Conservation (phyloP, 2,113 vertebrate species). For the Sorex fumeus region DNA sequence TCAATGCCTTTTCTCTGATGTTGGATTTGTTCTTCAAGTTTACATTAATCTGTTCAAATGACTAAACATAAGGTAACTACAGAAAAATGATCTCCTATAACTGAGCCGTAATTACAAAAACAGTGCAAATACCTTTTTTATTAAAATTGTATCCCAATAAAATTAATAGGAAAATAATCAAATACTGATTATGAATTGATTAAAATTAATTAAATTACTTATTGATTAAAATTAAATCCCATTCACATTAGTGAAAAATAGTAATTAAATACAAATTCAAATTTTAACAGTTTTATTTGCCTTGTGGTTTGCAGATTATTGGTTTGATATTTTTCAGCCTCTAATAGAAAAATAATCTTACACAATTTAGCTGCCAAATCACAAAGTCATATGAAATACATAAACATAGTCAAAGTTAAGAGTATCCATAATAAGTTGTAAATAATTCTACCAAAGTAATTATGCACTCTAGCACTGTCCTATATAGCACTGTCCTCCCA, state of each 20-base stretch:
- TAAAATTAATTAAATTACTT: too few species aligned
- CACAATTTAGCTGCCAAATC: too few species aligned
- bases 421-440: too few species aligned
- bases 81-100: background rate
- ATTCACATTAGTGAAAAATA: background rate
- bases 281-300: background rate
- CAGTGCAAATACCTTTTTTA: background rate
- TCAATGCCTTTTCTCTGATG: background rate
- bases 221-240: too few species aligned
- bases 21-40: background rate
- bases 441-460: too few species aligned
- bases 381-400: too few species aligned
- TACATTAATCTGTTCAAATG: background rate
- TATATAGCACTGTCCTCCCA: too few species aligned
- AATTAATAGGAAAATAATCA: too few species aligned
- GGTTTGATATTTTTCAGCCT: background rate
- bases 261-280: background rate
- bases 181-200: too few species aligned
- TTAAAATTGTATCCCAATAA: background rate
- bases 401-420: too few species aligned
- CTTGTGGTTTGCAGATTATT: background rate
- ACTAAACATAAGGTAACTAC: background rate
- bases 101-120: background rate
- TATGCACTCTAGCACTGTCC: too few species aligned
- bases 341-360: background rate